A percentile compares a stretch with the other conserved stretches of the same genome.
Conservation (phyloP, 2,113 vertebrate genomes). For the Leucosticte australis region DNA sequence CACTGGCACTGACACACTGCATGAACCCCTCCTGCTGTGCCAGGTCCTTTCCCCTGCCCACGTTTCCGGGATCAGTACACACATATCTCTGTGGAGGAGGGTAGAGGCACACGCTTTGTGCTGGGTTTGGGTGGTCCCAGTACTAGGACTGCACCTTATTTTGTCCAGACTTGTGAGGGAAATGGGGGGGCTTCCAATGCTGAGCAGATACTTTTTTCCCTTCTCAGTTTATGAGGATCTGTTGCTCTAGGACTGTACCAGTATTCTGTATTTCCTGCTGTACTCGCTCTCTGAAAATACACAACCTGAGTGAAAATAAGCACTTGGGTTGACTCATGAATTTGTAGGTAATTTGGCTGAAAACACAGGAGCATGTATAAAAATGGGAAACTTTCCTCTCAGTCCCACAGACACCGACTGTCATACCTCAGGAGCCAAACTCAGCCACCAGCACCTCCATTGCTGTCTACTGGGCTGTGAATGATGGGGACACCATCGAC, state of each 20-base stretch:
- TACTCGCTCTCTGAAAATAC: neutral
- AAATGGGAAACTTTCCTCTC: neutral
- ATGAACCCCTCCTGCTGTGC: neutral
- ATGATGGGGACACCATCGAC: conserved; percentile 85
- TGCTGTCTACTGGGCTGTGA: conserved; percentile 90
- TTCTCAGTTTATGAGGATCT: neutral
- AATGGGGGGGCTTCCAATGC: neutral
- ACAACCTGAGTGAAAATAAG: neutral
- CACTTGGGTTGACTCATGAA: neutral
- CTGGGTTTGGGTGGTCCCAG: neutral
- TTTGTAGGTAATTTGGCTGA: neutral
- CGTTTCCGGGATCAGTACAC: neutral
- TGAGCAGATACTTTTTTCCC: neutral
- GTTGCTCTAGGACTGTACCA: neutral
- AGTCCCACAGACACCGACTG: conserved; percentile 89
- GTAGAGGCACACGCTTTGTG: fast-evolving
- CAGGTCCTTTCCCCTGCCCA: neutral
- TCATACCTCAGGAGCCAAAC: conserved; percentile 86
- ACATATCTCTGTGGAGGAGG: neutral
- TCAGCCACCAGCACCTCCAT: conserved; percentile 90
- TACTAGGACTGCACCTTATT: neutral
- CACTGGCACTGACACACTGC: neutral
- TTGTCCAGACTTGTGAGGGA: neutral
- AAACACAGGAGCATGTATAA: neutral
- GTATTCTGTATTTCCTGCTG: neutral